Percentiles rank a stretch among this genome's conserved stretches.
These are phyloP conservation scores for Drosophila kokeensis DNA, from an alignment of 2,888 invertebrate genomes.

Conservation along the genomic window DNA sequence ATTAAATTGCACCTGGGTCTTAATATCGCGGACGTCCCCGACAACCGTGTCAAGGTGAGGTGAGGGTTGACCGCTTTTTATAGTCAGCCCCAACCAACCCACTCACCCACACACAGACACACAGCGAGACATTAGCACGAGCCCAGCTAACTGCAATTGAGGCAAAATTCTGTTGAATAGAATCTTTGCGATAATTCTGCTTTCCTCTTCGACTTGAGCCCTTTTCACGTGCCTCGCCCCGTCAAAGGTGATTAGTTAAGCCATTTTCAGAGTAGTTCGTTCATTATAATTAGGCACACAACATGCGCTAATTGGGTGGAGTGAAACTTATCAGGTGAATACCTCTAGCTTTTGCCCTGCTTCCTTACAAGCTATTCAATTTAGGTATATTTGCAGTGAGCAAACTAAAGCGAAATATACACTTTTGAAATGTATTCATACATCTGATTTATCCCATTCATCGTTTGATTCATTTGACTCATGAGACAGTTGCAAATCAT, in stretches of 20 bases:
- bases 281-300: slow-evolving; percentile 2
- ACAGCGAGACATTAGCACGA: not conserved
- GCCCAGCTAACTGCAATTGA: not conserved
- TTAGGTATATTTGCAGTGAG: not conserved
- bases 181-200: slow-evolving; percentile 2
- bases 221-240: slow-evolving; percentile 16
- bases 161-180: slow-evolving; percentile 9
- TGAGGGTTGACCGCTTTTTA: slow-evolving; percentile 76
- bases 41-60: slow-evolving; percentile 76
- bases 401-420: not conserved
- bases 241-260: slow-evolving; percentile 40
- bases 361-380: not conserved
- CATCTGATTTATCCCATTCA: not conserved
- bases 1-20: slow-evolving; percentile 79
- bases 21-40: slow-evolving; percentile 47
- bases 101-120: not conserved
- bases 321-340: not conserved
- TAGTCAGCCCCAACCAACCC: slow-evolving; percentile 37
- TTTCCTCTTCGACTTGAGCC: slow-evolving; percentile 3
- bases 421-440: not conserved
- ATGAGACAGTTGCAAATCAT: not conserved
- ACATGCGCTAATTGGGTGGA: not conserved
- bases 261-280: not conserved
- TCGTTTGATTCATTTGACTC: not conserved
- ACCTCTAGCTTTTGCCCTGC: no score